Conservation (phyloP, 2,113 vertebrate species). For the Dicerorhinus sumatrensis region DNA sequence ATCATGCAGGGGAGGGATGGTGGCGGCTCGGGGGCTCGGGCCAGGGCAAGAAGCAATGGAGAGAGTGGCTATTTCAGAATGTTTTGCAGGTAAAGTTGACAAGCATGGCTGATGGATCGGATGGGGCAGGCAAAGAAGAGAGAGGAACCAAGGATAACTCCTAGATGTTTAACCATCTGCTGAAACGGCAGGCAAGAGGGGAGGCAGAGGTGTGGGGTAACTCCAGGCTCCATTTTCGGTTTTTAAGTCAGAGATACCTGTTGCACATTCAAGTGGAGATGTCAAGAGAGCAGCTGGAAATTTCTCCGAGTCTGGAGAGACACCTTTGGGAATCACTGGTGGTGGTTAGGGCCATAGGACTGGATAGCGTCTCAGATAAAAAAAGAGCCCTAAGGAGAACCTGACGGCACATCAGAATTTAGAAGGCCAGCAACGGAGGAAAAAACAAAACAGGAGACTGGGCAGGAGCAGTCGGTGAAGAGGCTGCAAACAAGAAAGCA, state of each 20-base stretch:
- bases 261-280: too few relatives aligned
- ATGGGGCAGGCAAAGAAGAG: background rate
- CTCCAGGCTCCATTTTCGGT: background rate
- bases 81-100: background rate
- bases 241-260: background rate
- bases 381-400: background rate
- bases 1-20: too few relatives aligned
- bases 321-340: background rate
- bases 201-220: background rate
- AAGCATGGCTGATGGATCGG: background rate
- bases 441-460: background rate
- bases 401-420: rapidly evolving
- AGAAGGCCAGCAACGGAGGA: background rate
- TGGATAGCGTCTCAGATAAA: background rate
- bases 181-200: background rate
- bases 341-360: background rate
- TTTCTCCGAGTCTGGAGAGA: background rate
- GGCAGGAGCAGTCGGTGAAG: too few relatives aligned
- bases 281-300: background rate
- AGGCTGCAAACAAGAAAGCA: background rate
- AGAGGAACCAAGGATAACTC: background rate
- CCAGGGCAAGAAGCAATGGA: background rate
- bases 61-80: background rate
- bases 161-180: background rate
- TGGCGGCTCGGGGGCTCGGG: rapidly evolving